Conservation (phyloP, 2,888 invertebrate species). For the Noctua fimbriata region DNA sequence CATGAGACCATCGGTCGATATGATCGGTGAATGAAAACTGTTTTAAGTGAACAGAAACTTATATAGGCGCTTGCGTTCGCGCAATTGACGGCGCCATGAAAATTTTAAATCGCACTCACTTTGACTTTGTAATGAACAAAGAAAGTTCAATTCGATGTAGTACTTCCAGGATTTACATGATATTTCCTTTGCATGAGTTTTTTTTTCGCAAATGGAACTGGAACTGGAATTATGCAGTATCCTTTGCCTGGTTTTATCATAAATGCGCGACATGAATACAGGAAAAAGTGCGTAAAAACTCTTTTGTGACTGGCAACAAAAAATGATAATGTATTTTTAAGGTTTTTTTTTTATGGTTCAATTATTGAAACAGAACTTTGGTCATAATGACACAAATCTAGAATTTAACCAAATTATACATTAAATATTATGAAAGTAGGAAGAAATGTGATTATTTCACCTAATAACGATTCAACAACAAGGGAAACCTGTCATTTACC, state of each 20-base stretch:
- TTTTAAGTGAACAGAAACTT: constrained; percentile 68
- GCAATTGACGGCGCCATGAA: constrained; percentile 63
- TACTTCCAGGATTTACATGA: constrained; percentile 32
- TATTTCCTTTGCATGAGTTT: constrained; percentile 18
- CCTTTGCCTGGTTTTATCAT: background rate
- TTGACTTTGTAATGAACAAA: constrained; percentile 67
- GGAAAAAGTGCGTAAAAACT: background rate
- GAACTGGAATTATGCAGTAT: background rate
- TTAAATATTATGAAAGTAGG: too few relatives aligned
- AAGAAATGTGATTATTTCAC: background rate
- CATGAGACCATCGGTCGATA: constrained; percentile 78
- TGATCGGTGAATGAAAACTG: constrained; percentile 74
- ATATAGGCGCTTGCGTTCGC: constrained; percentile 71
- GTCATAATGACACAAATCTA: background rate
- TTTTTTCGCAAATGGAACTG: background rate
- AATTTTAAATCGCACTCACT: constrained; percentile 67
- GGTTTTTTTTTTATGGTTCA: background rate
- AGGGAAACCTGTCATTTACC: background rate
- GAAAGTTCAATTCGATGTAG: constrained; percentile 49
- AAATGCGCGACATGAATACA: background rate
- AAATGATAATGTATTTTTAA: background rate
- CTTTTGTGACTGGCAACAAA: background rate
- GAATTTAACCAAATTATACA: background rate
- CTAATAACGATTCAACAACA: background rate
- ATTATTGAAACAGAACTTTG: background rate